phyloP scores from a whole-genome alignment of 1,140 invertebrate genomes.

The Brachionus asplanchnoidis region DNA sequence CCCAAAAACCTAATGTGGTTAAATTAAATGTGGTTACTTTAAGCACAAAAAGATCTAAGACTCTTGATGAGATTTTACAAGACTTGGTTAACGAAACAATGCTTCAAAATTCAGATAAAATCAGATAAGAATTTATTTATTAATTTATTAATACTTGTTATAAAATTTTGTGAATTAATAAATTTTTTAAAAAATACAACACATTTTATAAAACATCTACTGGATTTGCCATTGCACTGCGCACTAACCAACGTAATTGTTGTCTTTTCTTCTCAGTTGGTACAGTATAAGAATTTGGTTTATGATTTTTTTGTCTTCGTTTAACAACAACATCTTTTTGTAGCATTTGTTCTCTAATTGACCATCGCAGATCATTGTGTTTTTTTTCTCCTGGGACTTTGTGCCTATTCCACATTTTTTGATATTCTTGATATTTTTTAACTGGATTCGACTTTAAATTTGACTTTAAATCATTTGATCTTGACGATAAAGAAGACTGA shows the following conservation, averaged over 20 bases:
- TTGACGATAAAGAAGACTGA: not conserved
- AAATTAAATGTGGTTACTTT: not conserved
- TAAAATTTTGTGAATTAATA: not conserved
- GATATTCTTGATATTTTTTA: constrained; percentile 48
- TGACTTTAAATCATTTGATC: not conserved
- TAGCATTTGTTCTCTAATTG: constrained; percentile 53
- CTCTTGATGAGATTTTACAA: not conserved
- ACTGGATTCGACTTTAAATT: constrained; percentile 50
- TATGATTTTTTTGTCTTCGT: constrained; percentile 49
- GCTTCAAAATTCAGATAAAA: not conserved
- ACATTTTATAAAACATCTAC: constrained; percentile 29
- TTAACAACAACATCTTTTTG: constrained; percentile 51
- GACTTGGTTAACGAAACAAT: not conserved
- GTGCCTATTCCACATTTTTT: constrained; percentile 48
- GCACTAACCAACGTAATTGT: constrained; percentile 52
- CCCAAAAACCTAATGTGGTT: not conserved
- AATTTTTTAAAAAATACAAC: not conserved
- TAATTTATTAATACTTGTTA: not conserved
- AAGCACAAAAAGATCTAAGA: not conserved
- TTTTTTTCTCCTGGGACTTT: constrained; percentile 51
- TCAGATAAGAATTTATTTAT: not conserved
- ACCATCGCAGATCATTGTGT: constrained; percentile 53
- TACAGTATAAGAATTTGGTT: constrained; percentile 51
- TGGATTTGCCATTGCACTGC: constrained; percentile 42
- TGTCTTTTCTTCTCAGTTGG: constrained; percentile 53